These are phyloP conservation scores for Epinotia ramella DNA, from an alignment of 2,888 invertebrate species.

Conservation along the genomic window DNA sequence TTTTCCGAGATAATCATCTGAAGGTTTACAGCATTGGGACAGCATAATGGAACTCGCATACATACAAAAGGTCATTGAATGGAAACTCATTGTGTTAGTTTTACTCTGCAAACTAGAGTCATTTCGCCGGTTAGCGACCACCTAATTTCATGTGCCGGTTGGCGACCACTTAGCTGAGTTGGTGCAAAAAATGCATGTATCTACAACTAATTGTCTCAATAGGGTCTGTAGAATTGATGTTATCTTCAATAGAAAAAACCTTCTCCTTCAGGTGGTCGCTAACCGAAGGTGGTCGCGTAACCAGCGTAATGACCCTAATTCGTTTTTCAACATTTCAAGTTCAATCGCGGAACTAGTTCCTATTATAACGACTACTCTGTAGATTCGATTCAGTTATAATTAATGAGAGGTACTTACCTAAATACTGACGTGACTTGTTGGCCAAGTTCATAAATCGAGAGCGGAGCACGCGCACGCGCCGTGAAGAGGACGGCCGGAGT, in stretches of 20 bases:
- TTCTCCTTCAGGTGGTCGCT: too few relatives aligned
- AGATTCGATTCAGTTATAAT: neutral
- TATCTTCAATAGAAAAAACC: too few relatives aligned
- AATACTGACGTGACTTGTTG: neutral
- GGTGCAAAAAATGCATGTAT: too few relatives aligned
- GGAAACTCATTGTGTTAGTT: neutral
- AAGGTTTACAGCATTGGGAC: conserved; percentile 2
- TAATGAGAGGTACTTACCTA: neutral
- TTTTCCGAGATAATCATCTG: conserved; percentile 8
- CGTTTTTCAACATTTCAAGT: neutral
- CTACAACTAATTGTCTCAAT: too few relatives aligned
- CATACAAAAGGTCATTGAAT: neutral
- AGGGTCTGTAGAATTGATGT: too few relatives aligned
- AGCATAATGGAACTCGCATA: neutral
- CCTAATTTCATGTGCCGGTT: too few relatives aligned
- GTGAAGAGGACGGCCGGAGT: conserved; percentile 25
- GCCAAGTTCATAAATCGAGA: conserved; percentile 34
- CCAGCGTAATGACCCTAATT: too few relatives aligned
- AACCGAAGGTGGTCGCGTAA: too few relatives aligned
- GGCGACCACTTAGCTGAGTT: too few relatives aligned
- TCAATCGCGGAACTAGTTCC: neutral
- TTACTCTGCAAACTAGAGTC: neutral
- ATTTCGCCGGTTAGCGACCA: too few relatives aligned
- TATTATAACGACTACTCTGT: neutral
- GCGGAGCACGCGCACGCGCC: conserved; percentile 26